Evolutionary conservation across 2,113 vertebrate species (phyloP), one percentile per base, ranked within the genome.

Genomic region (Lucifuga dentata): DNA sequence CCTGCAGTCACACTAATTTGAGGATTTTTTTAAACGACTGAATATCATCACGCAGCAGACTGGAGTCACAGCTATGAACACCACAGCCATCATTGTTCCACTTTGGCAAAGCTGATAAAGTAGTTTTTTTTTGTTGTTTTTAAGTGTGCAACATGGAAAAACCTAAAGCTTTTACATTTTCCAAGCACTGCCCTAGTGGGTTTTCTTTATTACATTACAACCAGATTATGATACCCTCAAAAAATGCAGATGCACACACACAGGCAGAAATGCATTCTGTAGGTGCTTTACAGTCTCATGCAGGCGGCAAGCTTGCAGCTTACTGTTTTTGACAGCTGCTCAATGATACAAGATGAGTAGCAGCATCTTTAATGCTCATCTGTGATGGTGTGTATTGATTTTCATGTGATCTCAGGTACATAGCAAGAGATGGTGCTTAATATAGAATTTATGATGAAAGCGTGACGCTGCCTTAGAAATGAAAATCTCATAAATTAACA

Each of bases 401-500:
- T 51, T 63, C 32, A 60, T 56, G 44, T 61, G 69, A 70, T 83
- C 55, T 53, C 66, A 32, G 29, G 43, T 23, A 68, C 58, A 46
- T 8, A 32, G 20, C 16, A 11, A 12, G 57, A 29, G 52, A 62
- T 19, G 45, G 13, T 26, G 21, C 39, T 32, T 11, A 11, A 48
- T 68, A 43, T 61, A 71, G 73, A 74, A 50, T 67, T 48, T 23
- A 35, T 36, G 48, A 73, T 39, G 29, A 68, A 73, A 68, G 57
- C 8, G 3, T 1, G 1, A 39, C 12, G 45, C 43, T 59, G 49
- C 17, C n/a, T 67, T 29, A 15, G 29, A 24, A 17, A 38, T 46
- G 21, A 58, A 68, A 78, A 29, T 1, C 43, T 2, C 15, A 53
- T 59, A 52, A 26, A n/a, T 36, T 44, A 49, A 59, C 24, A 53